These are phyloP conservation scores for Synergus japonicus DNA, from an alignment of 2,888 invertebrate genomes.

Conservation along the genomic window DNA sequence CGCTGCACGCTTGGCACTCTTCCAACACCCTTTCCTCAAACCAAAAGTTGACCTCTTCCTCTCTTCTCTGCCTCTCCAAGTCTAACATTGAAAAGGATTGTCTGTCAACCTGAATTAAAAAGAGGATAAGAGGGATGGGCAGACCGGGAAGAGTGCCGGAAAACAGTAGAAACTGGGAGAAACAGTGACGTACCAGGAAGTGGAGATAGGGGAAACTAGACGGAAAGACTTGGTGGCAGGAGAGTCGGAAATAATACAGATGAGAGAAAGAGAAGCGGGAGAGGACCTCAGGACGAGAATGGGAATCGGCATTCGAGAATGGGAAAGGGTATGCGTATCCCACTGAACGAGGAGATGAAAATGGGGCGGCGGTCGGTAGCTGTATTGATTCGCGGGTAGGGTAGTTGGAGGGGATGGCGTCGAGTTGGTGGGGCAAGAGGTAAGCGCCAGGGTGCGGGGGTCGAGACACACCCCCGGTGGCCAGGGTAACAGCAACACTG, in stretches of 20 bases:
- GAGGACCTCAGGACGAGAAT: conserved; percentile 52
- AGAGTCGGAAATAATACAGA: conserved; percentile 43
- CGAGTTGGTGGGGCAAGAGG: conserved; percentile 46
- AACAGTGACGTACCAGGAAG: conserved; percentile 29
- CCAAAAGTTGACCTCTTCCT: conserved; percentile 21
- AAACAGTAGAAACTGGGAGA: conserved; percentile 41
- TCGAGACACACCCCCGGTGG: conserved; percentile 62
- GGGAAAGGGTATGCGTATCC: conserved; percentile 53
- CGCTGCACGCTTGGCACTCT: conserved; percentile 8
- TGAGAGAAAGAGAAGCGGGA: conserved; percentile 35
- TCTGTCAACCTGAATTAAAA: conserved; percentile 12
- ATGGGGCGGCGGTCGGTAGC: conserved; percentile 73
- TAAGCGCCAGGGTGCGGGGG: conserved; percentile 43
- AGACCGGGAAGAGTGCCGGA: conserved; percentile 52
- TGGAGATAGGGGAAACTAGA: conserved; percentile 42
- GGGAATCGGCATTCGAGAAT: conserved; percentile 65
- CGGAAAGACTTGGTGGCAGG: conserved; percentile 42
- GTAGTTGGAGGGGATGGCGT: conserved; percentile 63
- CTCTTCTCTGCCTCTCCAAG: conserved; percentile 5
- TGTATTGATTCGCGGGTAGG: conserved; percentile 76
- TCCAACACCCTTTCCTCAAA: not conserved
- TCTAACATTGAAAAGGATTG: conserved; percentile 19
- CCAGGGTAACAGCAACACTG: conserved; percentile 64
- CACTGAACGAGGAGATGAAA: conserved; percentile 60
- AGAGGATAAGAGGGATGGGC: conserved; percentile 42